phyloP scores from a whole-genome alignment of 2,797 vertebrate genomes.

The Toxotes lorentzi region DNA sequence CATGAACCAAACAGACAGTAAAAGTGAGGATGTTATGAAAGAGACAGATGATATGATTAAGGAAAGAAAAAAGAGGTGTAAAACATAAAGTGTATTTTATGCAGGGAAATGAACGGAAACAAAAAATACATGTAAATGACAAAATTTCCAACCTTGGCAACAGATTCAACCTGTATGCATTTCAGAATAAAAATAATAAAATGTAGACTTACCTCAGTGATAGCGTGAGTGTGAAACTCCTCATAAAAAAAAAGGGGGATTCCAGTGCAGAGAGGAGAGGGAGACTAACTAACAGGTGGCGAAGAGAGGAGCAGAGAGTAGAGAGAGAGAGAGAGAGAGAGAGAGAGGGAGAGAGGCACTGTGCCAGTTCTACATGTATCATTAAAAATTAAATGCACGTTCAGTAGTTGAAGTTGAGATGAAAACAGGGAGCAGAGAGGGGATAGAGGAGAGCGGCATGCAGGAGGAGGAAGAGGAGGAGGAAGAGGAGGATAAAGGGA shows the following conservation, averaged over 20 bases:
- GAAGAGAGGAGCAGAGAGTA: constrained; percentile 63
- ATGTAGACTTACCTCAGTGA: constrained; percentile 72
- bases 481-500: constrained; percentile 32
- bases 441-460: constrained; percentile 48
- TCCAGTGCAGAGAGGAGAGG: constrained; percentile 66
- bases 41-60: not conserved
- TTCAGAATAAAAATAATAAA: constrained; percentile 26
- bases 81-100: not conserved
- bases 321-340: constrained; percentile 38
- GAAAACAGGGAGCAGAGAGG: constrained; percentile 57
- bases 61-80: not conserved
- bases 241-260: constrained; percentile 76
- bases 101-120: not conserved
- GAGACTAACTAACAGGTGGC: constrained; percentile 77
- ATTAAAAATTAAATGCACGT: constrained; percentile 73
- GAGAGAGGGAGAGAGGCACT: not conserved
- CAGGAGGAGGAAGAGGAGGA: constrained; percentile 45
- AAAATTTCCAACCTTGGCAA: not conserved
- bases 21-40: not conserved
- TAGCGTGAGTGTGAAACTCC: constrained; percentile 76
- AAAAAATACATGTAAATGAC: not conserved
- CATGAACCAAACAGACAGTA: constrained; percentile 4
- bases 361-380: constrained; percentile 48
- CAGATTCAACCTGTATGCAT: constrained; percentile 20
- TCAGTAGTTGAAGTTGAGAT: constrained; percentile 72